phyloP scores from a whole-genome alignment of 2,113 vertebrate species.

The Illadopsis cleaveri region DNA sequence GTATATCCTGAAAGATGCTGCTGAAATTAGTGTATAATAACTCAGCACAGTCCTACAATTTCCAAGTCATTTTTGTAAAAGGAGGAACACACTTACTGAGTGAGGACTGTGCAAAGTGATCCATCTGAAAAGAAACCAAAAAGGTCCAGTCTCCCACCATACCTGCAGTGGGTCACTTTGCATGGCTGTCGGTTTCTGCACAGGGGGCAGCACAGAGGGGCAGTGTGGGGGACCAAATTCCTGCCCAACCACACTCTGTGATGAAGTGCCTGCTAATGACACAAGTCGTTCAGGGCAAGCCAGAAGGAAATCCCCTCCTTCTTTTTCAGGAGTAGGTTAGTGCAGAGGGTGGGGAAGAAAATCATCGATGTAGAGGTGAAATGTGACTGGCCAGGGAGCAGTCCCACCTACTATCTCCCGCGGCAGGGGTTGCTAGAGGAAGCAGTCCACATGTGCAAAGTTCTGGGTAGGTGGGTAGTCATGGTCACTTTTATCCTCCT shows the following conservation, averaged over 20 bases:
- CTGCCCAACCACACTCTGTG: rapidly evolving
- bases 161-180: rapidly evolving
- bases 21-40: background rate
- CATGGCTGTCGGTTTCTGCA: rapidly evolving
- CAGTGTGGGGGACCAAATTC: background rate
- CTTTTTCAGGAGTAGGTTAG: background rate
- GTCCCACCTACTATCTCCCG: background rate
- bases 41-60: background rate
- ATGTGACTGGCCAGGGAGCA: background rate
- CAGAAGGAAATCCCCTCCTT: background rate
- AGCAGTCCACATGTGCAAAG: background rate
- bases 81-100: background rate
- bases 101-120: background rate
- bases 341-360: background rate
- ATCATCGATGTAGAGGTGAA: rapidly evolving
- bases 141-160: background rate
- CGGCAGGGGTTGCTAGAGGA: background rate
- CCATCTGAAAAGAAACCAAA: background rate
- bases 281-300: background rate
- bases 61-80: background rate
- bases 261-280: background rate
- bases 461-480: background rate
- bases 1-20: constrained; percentile 3
- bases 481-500: background rate
- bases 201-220: background rate